Conservation (phyloP, 1,140 invertebrate species). For the Drosophila athabasca region DNA sequence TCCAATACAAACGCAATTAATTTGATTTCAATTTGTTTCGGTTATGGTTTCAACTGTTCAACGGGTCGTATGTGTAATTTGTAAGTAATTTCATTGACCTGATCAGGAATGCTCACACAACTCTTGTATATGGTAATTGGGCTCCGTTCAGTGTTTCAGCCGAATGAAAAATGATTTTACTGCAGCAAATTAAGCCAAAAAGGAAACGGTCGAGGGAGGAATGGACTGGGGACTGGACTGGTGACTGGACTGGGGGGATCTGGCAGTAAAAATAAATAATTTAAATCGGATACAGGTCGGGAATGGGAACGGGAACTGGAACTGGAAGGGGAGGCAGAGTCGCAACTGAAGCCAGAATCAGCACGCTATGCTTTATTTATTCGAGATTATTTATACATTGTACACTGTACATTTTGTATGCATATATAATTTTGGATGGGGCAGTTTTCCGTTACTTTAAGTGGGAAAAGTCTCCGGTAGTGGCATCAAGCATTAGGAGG, state of each 20-base stretch:
- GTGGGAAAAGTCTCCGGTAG: conserved; percentile 22
- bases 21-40: conserved; percentile 49
- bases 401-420: background rate
- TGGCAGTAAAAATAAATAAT: conserved; percentile 10
- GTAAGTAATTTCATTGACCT: conserved; percentile 29
- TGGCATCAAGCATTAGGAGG: conserved; percentile 12
- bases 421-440: background rate
- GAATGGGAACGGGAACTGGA: conserved; percentile 6
- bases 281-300: background rate
- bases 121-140: conserved; percentile 9
- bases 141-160: conserved; percentile 17
- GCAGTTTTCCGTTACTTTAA: conserved; percentile 20
- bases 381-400: background rate
- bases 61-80: conserved; percentile 68
- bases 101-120: conserved; percentile 42
- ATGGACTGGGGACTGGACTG: too few species aligned
- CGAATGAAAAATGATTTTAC: conserved; percentile 35
- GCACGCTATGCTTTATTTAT: conserved; percentile 63
- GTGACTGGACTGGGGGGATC: background rate
- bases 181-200: conserved; percentile 27
- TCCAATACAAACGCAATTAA: conserved; percentile 81
- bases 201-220: conserved; percentile 1
- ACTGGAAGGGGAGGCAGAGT: conserved; percentile 2
- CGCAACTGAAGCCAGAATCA: conserved; percentile 50
- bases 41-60: conserved; percentile 27